A percentile compares a stretch with the other conserved stretches of the same genome.
These are phyloP conservation scores for Stichodactyla helianthus DNA, from an alignment of 64 coral and sea anemone species.

Conservation along the genomic window DNA sequence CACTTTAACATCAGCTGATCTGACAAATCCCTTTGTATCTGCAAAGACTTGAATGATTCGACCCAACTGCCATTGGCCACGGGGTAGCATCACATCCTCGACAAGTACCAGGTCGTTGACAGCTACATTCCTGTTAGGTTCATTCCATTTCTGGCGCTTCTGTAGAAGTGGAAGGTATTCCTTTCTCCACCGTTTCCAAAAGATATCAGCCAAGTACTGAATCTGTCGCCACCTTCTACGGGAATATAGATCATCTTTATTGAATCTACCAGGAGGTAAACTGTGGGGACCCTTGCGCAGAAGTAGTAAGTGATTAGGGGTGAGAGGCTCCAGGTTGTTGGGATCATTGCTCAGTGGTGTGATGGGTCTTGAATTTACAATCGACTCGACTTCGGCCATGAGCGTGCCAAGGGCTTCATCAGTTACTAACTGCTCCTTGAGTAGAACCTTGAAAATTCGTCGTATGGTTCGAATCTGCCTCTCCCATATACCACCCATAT, in stretches of 20 bases:
- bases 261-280: too few relatives aligned
- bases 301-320: too few relatives aligned
- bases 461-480: background rate
- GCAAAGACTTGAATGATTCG: background rate
- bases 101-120: slow-evolving; percentile 32
- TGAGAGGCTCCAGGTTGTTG: too few relatives aligned
- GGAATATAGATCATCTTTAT: too few relatives aligned
- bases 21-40: background rate
- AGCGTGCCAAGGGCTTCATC: background rate
- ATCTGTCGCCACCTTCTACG: background rate
- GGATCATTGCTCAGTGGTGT: too few relatives aligned
- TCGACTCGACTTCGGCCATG: too few relatives aligned
- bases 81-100: slow-evolving; percentile 4
- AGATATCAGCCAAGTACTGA: slow-evolving; percentile 14
- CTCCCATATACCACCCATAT: slow-evolving; percentile 27
- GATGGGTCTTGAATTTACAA: too few relatives aligned
- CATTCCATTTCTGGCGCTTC: slow-evolving; percentile 12
- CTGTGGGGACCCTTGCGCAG: too few relatives aligned
- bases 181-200: slow-evolving; percentile 7
- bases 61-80: slow-evolving; percentile 36
- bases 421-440: background rate
- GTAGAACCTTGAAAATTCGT: background rate
- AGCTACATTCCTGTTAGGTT: slow-evolving; percentile 4
- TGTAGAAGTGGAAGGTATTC: slow-evolving; percentile 3
- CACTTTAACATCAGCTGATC: background rate